phyloP scores from a whole-genome alignment of 2,888 invertebrate genomes.

The Itoplectis maculator region DNA sequence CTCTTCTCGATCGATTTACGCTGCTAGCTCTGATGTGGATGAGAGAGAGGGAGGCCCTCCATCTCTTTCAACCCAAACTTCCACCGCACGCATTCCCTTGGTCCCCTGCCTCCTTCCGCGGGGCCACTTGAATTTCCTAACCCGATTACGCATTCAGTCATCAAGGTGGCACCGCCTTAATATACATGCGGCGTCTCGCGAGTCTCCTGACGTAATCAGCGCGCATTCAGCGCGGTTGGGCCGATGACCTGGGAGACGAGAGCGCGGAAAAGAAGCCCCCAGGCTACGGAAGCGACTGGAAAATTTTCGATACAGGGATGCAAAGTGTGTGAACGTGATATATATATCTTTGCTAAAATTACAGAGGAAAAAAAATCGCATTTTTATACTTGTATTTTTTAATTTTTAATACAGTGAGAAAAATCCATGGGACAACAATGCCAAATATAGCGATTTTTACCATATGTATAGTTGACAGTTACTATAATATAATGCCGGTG shows the following conservation, averaged over 20 bases:
- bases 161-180: slow-evolving; percentile 1
- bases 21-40: too few species aligned
- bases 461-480: too few species aligned
- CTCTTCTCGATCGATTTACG: slow-evolving; percentile 63
- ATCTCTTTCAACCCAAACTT: slow-evolving; percentile 8
- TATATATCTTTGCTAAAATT: too few species aligned
- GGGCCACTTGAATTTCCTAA: slow-evolving; percentile 30
- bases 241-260: not conserved
- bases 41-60: too few species aligned
- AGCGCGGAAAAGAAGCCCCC: not conserved
- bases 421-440: too few species aligned
- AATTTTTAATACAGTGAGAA: too few species aligned
- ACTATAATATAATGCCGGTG: too few species aligned
- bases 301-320: not conserved
- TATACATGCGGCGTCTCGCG: not conserved
- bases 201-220: slow-evolving; percentile 4
- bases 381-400: too few species aligned
- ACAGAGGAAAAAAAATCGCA: too few species aligned
- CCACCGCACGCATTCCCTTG: slow-evolving; percentile 1
- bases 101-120: not conserved
- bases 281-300: too few species aligned
- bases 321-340: too few species aligned
- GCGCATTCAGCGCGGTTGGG: not conserved
- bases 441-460: too few species aligned
- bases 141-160: slow-evolving; percentile 30